Evolutionary conservation across 2,888 invertebrate genomes (phyloP), one percentile per base, ranked within the genome.

Genomic region (Cerceris rybyensis): DNA sequence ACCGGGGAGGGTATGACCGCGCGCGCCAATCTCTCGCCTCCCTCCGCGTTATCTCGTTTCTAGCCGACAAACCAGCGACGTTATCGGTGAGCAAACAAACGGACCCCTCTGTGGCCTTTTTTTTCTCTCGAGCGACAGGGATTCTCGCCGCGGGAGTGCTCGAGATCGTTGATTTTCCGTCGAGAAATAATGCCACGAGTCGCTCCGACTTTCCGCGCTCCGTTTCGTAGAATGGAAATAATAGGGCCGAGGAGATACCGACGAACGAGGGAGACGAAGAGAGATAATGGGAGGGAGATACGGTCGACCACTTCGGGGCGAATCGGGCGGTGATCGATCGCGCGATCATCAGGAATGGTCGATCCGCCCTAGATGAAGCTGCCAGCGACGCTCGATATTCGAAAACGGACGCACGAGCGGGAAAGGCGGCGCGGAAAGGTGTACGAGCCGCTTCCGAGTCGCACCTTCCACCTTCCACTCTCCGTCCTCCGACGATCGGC

Each of bases 31-130:
- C 54, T 13, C 55, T 28, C 68, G 52, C 70, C 68, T 49, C 60
- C 58, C 83, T 42, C 58, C 7, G 58, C 70, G 78, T 75, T 78
- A 81, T 80, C 81, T 68, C 69, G 68, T 63, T 71, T 75, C 77
- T 70, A 76, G 82, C 72, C 78, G 81, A 69, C 76, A 72, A 82
- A 64, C 85, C 28, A 80, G 72, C 57, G 74, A 57, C 77, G 82
- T 90, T 91, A 91, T 91, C 91, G 84, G 54, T 73, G 83, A 88
- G 84, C 89, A 91, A 91, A 91, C 88, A 91, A 80, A 80, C 84
- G 84, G 75, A 84, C 70, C 86, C 76, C 82, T 86, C 80, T 73
- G 74, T 60, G 65, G 74, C 77, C 82, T 78, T 81, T 81, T 81
- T 69, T 66, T 4, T 68, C 77, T 61, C 70, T 80, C 71, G 75